Percentiles rank a stretch among this genome's conserved stretches.
These are phyloP conservation scores for Rhipidura dahli DNA, from an alignment of 2,113 vertebrate genomes.

Conservation along the genomic window DNA sequence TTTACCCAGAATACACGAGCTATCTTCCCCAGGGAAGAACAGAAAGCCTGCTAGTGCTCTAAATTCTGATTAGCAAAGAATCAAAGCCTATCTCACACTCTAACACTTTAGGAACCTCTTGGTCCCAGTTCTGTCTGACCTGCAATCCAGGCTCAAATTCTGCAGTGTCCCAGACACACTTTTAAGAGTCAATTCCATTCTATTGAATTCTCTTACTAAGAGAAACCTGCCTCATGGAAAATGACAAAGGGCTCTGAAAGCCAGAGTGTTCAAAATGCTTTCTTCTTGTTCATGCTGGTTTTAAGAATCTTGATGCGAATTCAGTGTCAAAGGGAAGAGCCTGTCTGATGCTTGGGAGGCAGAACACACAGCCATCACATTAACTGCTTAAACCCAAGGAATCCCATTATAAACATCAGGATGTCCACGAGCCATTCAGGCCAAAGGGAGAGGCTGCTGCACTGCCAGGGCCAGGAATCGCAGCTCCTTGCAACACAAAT, in stretches of 20 bases:
- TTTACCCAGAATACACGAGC: not conserved
- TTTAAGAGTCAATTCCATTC: not conserved
- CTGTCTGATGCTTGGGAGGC: not conserved
- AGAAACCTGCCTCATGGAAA: not conserved
- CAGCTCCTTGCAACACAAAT: not conserved
- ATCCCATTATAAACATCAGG: not conserved
- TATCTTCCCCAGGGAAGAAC: not conserved
- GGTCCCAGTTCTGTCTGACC: not conserved
- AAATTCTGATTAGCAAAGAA: not conserved
- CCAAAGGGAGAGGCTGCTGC: not conserved
- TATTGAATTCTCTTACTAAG: not conserved
- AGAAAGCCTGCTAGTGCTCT: too few species aligned
- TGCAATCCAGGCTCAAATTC: not conserved
- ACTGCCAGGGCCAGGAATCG: not conserved
- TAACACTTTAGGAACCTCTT: rapidly evolving
- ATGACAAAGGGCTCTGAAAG: not conserved
- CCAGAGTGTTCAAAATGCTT: not conserved
- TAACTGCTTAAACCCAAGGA: not conserved
- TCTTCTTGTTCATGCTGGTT: not conserved
- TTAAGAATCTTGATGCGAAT: not conserved
- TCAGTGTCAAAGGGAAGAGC: not conserved
- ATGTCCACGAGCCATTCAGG: not conserved
- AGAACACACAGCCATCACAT: not conserved
- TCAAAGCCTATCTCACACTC: not conserved
- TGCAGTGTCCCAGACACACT: not conserved